These are phyloP conservation scores for Miichthys miiuy DNA, from an alignment of 2,797 vertebrate genomes.

Conservation along the genomic window DNA sequence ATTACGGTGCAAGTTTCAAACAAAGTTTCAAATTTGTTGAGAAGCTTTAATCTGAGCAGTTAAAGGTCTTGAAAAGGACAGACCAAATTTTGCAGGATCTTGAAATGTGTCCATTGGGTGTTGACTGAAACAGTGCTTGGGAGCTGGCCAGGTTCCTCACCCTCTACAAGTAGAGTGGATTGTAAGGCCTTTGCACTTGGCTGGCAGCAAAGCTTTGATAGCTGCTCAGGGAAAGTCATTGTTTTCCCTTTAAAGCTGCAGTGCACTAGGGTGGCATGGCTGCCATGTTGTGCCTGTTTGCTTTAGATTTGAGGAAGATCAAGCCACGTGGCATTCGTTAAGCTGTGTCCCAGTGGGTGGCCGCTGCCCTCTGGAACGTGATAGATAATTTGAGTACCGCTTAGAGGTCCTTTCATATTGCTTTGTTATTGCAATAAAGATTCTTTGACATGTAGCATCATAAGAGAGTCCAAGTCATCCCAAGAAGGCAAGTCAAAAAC, in stretches of 20 bases:
- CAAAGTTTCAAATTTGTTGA: slow-evolving; percentile 54
- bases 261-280: slow-evolving; percentile 33
- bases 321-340: slow-evolving; percentile 50
- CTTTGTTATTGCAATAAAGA: slow-evolving; percentile 7
- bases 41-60: slow-evolving; percentile 27
- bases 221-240: slow-evolving; percentile 65
- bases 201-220: slow-evolving; percentile 66
- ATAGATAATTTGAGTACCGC: neutral
- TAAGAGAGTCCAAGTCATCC: neutral
- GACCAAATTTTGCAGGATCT: slow-evolving; percentile 9
- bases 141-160: slow-evolving; percentile 36
- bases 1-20: slow-evolving; percentile 49
- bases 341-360: slow-evolving; percentile 50
- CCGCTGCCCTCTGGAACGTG: slow-evolving; percentile 20
- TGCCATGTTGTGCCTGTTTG: slow-evolving; percentile 73
- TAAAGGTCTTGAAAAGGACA: slow-evolving; percentile 47
- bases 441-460: neutral
- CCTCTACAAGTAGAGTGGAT: slow-evolving; percentile 39
- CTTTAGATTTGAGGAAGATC: slow-evolving; percentile 81
- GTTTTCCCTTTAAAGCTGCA: slow-evolving; percentile 79
- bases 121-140: slow-evolving; percentile 33
- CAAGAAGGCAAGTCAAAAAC: slow-evolving; percentile 6
- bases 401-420: slow-evolving; percentile 27
- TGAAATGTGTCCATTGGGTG: slow-evolving; percentile 14
- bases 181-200: slow-evolving; percentile 70